These are phyloP conservation scores for Thereva unica DNA, from an alignment of 2,888 invertebrate genomes.

Conservation along the genomic window DNA sequence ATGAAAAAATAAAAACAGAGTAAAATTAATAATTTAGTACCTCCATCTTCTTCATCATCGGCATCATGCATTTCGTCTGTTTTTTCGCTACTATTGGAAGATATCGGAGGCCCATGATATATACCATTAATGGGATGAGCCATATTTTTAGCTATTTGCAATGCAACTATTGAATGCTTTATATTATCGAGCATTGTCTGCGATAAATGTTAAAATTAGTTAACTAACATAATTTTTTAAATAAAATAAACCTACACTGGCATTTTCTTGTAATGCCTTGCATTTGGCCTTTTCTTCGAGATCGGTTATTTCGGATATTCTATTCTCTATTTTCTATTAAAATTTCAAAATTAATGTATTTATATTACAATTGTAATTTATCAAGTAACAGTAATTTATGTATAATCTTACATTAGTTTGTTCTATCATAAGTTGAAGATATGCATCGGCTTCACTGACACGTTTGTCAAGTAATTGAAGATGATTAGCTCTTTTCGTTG, in stretches of 20 bases:
- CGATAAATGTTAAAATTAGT: slow-evolving; percentile 50
- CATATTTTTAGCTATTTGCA: slow-evolving; percentile 97
- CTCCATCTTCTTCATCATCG: slow-evolving; percentile 36
- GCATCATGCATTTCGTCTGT: slow-evolving; percentile 22
- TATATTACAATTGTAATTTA: neutral
- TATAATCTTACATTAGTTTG: slow-evolving; percentile 74
- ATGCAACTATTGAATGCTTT: slow-evolving; percentile 96
- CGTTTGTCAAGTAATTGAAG: slow-evolving; percentile 82
- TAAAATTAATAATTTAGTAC: neutral
- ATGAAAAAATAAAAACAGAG: neutral
- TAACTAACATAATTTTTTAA: slow-evolving; percentile 8
- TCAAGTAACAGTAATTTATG: slow-evolving; percentile 1
- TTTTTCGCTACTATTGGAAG: slow-evolving; percentile 32
- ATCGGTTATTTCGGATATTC: slow-evolving; percentile 67
- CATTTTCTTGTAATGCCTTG: slow-evolving; percentile 72
- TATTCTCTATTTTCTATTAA: slow-evolving; percentile 67
- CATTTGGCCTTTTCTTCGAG: slow-evolving; percentile 71
- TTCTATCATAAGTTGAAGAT: slow-evolving; percentile 93
- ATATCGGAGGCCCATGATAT: slow-evolving; percentile 68
- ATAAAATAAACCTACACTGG: slow-evolving; percentile 67
- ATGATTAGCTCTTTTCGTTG: slow-evolving; percentile 55
- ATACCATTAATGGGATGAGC: slow-evolving; percentile 90
- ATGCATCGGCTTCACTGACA: slow-evolving; percentile 93
- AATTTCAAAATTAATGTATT: slow-evolving; percentile 5
- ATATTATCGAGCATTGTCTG: slow-evolving; percentile 95